Percentiles rank a stretch among this genome's conserved stretches.
phyloP scores from a whole-genome alignment of 2,888 invertebrate genomes.

The Eurois occulta region DNA sequence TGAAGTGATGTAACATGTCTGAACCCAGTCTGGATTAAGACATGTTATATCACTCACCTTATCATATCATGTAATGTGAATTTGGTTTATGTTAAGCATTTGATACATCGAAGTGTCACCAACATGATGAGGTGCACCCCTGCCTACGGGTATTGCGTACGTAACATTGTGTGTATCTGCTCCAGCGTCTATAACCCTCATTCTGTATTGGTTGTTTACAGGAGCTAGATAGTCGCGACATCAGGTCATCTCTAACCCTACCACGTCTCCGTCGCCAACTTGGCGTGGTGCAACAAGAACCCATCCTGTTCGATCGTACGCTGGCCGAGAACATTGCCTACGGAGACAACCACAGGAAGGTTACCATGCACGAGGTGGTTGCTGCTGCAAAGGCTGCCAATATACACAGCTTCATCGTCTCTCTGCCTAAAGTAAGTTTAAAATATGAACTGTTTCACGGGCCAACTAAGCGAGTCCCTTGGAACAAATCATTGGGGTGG shows the following conservation, averaged over 20 bases:
- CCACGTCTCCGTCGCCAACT: slow-evolving; percentile 93
- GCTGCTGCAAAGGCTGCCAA: slow-evolving; percentile 94
- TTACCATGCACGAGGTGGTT: slow-evolving; percentile 93
- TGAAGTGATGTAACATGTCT: no score
- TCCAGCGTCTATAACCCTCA: neutral
- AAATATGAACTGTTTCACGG: neutral
- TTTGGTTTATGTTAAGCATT: neutral
- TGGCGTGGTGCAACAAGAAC: slow-evolving; percentile 96
- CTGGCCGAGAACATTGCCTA: slow-evolving; percentile 97
- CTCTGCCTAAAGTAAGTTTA: slow-evolving; percentile 91
- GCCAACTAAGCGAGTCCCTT: neutral
- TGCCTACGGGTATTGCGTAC: neutral
- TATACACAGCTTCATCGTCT: slow-evolving; percentile 94
- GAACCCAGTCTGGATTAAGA: no score
- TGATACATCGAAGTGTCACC: neutral
- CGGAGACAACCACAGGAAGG: slow-evolving; percentile 93
- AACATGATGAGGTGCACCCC: neutral
- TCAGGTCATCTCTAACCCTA: slow-evolving; percentile 90
- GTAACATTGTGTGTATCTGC: neutral
- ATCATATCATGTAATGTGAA: neutral
- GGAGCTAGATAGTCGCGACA: slow-evolving; percentile 90
- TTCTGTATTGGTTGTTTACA: slow-evolving; percentile 52
- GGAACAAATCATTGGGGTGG: neutral
- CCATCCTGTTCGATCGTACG: slow-evolving; percentile 95
- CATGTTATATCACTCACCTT: neutral